Evolutionary conservation across 2,797 vertebrate species (phyloP).

Genomic region (Lindbergichthys nudifrons): DNA sequence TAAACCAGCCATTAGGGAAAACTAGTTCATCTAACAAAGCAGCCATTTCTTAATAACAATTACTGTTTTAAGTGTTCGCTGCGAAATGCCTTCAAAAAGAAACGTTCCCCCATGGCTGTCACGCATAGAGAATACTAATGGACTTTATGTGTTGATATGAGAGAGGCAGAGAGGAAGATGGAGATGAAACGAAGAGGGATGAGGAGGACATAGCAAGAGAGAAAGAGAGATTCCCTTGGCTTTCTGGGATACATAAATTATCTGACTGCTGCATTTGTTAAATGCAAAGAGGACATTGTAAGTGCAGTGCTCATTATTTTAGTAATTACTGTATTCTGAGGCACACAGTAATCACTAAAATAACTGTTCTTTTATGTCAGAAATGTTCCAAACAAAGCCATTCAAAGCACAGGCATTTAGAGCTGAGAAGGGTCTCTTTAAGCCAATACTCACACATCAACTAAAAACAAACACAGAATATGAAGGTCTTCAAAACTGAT

Average conservation of each 20-base stretch:
- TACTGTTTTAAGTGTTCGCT: slow-evolving; percentile 60
- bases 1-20: slow-evolving; percentile 49
- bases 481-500: background rate
- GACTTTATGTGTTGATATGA: slow-evolving; percentile 62
- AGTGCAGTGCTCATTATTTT: slow-evolving; percentile 44
- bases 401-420: slow-evolving; percentile 34
- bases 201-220: slow-evolving; percentile 31
- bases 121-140: slow-evolving; percentile 61
- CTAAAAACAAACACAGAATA: slow-evolving; percentile 31
- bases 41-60: slow-evolving; percentile 63
- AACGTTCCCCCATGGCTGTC: slow-evolving; percentile 62
- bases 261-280: slow-evolving; percentile 46
- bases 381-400: slow-evolving; percentile 20
- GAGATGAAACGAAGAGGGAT: slow-evolving; percentile 45
- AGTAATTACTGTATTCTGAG: slow-evolving; percentile 46
- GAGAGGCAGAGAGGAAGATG: slow-evolving; percentile 31
- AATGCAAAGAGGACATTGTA: slow-evolving; percentile 38
- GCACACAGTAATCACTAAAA: slow-evolving; percentile 34
- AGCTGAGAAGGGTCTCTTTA: slow-evolving; percentile 18
- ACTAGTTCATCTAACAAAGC: slow-evolving; percentile 46
- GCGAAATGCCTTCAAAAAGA: slow-evolving; percentile 62
- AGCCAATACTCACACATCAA: slow-evolving; percentile 6
- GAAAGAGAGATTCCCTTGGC: slow-evolving; percentile 39
- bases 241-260: slow-evolving; percentile 47
- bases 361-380: slow-evolving; percentile 27